Base-by-base conservation (phyloP, 2,888 invertebrate genomes). In the Cerceris ruficornis region DNA sequence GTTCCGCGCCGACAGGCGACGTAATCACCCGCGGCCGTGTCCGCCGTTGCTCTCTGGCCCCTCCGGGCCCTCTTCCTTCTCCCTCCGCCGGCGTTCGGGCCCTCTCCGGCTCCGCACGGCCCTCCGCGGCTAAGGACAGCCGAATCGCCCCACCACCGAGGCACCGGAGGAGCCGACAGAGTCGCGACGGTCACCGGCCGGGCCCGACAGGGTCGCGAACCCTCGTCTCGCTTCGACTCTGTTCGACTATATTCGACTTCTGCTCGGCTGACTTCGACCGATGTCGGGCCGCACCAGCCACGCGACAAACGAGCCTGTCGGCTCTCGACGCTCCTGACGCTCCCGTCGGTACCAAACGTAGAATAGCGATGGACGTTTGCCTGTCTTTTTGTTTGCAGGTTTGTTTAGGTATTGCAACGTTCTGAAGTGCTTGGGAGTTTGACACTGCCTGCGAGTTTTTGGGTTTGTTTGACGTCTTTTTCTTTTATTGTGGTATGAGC, bases 1-100 rank as follows among this genome's bases (percentile, higher is more conserved):
- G 91, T 91, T 91, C 91, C 90, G 89, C 91, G 90, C 90, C 91
- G 91, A 91, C 91, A 89, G 88, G 84, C 91, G 90, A 91, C 90
- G 91, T 91, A 91, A 91, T 91, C 91, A 91, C 90, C 90, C 90
- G 90, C 89, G 88, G 90, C 89, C 86, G 89, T 89, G 87, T 89
- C 81, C 80, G 86, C 82, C 75, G 84, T 76, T 84, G 86, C 84
- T 86, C 83, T 84, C 86, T 83, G 86, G 82, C 83, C 84, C 85
- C 85, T 86, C 85, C 83, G 81, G 85, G 80, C 73, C 73, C 66
- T 79, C 71, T 77, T 80, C 82, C 77, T 58, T 79, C 83, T 78
- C 69, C 72, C 72, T 60, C 77, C 65, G 60, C 50, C 67, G 17
- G 46, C 39, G 65, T 72, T 52, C 68, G 70, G 55, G 70, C 71